phyloP scores from a whole-genome alignment of 2,797 vertebrate species.

The Poeciliopsis turneri region DNA sequence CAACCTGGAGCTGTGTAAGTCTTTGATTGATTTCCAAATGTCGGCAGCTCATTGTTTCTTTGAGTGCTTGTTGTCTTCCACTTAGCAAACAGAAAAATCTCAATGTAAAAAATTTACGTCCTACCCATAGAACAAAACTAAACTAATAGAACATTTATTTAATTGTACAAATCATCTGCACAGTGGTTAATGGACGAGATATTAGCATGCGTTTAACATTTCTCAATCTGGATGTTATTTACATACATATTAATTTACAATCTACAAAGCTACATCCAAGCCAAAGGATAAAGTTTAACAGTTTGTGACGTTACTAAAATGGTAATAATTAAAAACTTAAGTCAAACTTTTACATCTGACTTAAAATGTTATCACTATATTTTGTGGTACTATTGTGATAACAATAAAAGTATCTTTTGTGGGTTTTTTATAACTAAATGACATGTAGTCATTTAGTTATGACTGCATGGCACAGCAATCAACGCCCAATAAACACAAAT shows the following conservation, averaged over 20 bases:
- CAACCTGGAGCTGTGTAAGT: neutral
- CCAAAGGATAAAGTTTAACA: neutral
- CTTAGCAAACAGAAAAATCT: neutral
- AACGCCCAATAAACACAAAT: neutral
- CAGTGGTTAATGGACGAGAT: neutral
- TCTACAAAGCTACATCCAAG: neutral
- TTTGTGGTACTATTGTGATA: neutral
- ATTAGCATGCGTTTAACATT: neutral
- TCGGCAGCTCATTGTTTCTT: slow-evolving; percentile 6
- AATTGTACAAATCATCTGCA: neutral
- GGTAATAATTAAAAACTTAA: neutral
- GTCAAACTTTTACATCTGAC: neutral
- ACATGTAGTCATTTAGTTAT: neutral
- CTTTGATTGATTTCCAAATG: slow-evolving; percentile 13
- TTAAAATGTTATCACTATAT: neutral
- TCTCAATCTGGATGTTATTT: too few species aligned
- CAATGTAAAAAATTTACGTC: neutral
- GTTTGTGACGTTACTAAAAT: neutral
- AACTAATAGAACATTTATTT: neutral
- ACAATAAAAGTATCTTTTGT: neutral
- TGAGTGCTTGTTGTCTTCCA: neutral
- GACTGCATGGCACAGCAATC: neutral
- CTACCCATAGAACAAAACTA: neutral
- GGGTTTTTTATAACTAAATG: neutral
- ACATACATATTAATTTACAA: neutral